Percentiles rank a stretch among this genome's conserved stretches.
Conservation (phyloP, 2,888 invertebrate genomes). For the Ectemnius lituratus region DNA sequence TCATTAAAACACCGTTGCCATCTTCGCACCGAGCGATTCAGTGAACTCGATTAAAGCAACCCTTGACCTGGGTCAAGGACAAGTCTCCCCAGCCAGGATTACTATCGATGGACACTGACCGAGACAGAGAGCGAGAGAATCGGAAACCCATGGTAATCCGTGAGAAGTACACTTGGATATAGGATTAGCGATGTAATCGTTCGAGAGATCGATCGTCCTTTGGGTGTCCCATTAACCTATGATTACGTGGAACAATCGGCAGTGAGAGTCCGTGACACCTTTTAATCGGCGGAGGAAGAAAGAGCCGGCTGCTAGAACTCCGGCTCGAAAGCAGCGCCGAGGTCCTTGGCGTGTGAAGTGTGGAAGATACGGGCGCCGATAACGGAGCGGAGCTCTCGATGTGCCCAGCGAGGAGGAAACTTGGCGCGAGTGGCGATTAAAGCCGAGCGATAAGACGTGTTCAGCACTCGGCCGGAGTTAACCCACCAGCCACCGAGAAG, state of each 20-base stretch:
- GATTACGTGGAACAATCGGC: too few species aligned
- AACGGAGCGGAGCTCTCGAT: background rate
- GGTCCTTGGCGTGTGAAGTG: background rate
- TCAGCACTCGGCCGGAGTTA: too few species aligned
- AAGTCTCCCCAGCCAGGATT: background rate
- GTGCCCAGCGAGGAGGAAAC: background rate
- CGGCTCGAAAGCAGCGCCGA: too few species aligned
- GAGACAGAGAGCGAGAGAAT: too few species aligned
- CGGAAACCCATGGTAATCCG: background rate
- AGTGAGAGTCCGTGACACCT: too few species aligned
- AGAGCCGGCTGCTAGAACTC: too few species aligned
- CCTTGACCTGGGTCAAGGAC: constrained; percentile 55
- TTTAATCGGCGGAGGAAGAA: too few species aligned
- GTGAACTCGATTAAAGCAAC: background rate
- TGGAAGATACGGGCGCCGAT: background rate
- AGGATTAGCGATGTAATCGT: background rate
- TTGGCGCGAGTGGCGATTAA: background rate
- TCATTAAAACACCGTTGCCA: background rate
- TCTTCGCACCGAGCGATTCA: constrained; percentile 11
- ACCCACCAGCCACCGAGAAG: too few species aligned
- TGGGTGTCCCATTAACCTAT: too few species aligned
- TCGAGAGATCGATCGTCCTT: too few species aligned
- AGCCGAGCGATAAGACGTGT: too few species aligned
- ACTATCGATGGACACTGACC: background rate
- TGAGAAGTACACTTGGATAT: constrained; percentile 9